These are phyloP conservation scores for Mastigias papua DNA, from an alignment of 30 jellyfish, hydroid and myxozoan species.

Conservation along the genomic window DNA sequence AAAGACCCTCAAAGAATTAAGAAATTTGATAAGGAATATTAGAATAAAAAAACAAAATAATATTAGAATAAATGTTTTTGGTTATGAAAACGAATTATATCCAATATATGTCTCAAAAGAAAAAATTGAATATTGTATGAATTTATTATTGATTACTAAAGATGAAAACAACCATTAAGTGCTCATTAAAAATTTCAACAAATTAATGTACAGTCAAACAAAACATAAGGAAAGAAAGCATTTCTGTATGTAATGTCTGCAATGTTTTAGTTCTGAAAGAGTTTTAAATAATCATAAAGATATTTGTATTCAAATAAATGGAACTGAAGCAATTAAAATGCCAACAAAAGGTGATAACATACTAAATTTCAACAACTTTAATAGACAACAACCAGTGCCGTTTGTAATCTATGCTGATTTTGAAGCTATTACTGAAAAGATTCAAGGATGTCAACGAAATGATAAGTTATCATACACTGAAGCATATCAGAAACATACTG, in stretches of 20 bases:
- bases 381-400: conserved; percentile 8
- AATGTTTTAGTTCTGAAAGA: conserved; percentile 24
- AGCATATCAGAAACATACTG: conserved; percentile 38
- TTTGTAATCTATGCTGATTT: conserved; percentile 67
- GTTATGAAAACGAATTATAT: conserved; percentile 36
- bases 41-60: conserved; percentile 38
- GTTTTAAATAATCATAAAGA: conserved; percentile 27
- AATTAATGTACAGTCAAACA: conserved; percentile 29
- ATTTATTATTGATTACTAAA: conserved; percentile 38
- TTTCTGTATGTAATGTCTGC: conserved; percentile 70
- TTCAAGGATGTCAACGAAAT: conserved; percentile 9
- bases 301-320: conserved; percentile 32
- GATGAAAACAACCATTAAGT: conserved; percentile 64
- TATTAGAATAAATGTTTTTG: conserved; percentile 43
- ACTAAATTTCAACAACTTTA: conserved; percentile 37
- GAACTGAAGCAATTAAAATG: conserved; percentile 43
- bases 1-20: conserved; percentile 41
- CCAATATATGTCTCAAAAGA: conserved; percentile 34
- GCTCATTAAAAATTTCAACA: conserved; percentile 26
- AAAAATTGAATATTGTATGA: conserved; percentile 23
- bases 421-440: conserved; percentile 51
- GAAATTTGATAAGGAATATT: conserved; percentile 39
- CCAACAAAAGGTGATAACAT: conserved; percentile 39
- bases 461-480: conserved; percentile 4
- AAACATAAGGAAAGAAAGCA: conserved; percentile 22